These are phyloP conservation scores for Ecdyonurus torrentis DNA, from an alignment of 2,888 invertebrate species.

Conservation along the genomic window DNA sequence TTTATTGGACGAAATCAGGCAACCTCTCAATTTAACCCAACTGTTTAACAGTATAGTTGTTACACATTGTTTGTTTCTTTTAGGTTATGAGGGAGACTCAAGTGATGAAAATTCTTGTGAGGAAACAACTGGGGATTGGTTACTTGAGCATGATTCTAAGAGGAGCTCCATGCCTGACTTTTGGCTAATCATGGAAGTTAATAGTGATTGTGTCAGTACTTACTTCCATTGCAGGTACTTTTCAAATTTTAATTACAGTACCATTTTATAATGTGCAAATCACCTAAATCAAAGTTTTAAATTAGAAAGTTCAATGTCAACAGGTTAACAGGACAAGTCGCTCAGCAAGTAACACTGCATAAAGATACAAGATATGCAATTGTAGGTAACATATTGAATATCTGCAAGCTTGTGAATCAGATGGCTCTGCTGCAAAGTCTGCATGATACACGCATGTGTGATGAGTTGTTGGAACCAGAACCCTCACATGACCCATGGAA, in stretches of 20 bases:
- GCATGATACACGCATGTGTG: conserved; percentile 46
- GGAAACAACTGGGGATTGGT: conserved; percentile 36
- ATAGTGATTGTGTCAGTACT: conserved; percentile 37
- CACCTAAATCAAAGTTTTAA: not conserved
- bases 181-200: conserved; percentile 48
- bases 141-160: conserved; percentile 32
- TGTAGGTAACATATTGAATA: conserved; percentile 35
- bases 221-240: conserved; percentile 49
- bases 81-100: conserved; percentile 43
- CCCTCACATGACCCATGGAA: conserved; percentile 32
- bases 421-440: conserved; percentile 48
- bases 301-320: conserved; percentile 10
- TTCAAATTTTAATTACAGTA: not conserved
- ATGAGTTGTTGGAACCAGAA: conserved; percentile 46
- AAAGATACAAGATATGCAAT: conserved; percentile 33
- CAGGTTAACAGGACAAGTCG: conserved; percentile 35
- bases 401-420: conserved; percentile 50
- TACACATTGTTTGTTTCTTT: conserved; percentile 12
- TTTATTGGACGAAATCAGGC: no score
- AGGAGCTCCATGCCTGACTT: conserved; percentile 43
- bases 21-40: no score
- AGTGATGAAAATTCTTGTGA: conserved; percentile 31
- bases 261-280: not conserved
- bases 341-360: conserved; percentile 33
- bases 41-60: not conserved